Evolutionary conservation across 2,113 vertebrate species (phyloP).

Genomic region (Cyanocitta stelleri): DNA sequence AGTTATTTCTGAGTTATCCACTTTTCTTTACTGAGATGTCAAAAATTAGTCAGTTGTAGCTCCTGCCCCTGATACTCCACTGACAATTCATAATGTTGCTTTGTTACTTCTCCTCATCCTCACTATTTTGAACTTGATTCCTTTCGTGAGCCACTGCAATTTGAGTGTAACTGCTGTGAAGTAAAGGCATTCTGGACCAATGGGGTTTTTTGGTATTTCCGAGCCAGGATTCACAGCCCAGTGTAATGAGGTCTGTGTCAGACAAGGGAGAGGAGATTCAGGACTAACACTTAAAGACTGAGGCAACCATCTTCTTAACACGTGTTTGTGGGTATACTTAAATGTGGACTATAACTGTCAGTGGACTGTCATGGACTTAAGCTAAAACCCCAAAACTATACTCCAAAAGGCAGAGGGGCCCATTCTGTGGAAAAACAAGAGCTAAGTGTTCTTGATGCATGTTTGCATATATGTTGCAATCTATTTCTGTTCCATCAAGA

Average conservation of each 20-base stretch:
- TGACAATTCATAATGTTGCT: neutral
- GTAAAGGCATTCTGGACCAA: neutral
- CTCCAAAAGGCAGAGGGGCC: neutral
- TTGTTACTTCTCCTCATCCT: neutral
- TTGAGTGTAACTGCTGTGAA: neutral
- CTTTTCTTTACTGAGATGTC: neutral
- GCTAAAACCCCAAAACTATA: neutral
- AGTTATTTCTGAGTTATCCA: neutral
- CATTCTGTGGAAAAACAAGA: neutral
- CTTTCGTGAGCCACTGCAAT: neutral
- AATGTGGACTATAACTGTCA: neutral
- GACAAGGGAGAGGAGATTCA: neutral
- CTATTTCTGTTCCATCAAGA: neutral
- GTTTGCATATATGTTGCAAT: neutral
- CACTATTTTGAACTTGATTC: neutral
- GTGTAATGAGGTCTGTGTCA: neutral
- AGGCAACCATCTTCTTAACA: neutral
- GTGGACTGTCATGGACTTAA: neutral
- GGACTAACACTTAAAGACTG: neutral
- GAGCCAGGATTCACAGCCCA: neutral
- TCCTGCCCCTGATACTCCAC: accelerated
- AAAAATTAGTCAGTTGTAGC: neutral
- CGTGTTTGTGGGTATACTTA: neutral
- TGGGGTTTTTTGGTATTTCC: neutral
- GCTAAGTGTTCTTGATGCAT: neutral